phyloP scores from a whole-genome alignment of 2,888 invertebrate genomes.

The Apocheima hispidaria region DNA sequence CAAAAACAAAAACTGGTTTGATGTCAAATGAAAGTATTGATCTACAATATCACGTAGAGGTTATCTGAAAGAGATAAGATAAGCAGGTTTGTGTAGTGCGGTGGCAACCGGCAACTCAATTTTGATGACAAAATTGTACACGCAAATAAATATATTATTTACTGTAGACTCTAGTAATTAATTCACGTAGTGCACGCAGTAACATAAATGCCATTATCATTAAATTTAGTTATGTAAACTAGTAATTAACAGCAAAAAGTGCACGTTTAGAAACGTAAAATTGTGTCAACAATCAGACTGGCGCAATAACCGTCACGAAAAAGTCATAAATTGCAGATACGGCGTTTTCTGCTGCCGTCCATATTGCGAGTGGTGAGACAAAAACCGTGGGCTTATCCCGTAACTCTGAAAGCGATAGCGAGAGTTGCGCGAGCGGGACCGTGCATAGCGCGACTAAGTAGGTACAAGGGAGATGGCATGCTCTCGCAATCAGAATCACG shows the following conservation, averaged over 20 bases:
- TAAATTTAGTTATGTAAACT: background rate
- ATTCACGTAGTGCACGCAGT: background rate
- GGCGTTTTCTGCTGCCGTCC: slow-evolving; percentile 8
- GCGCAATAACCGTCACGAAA: slow-evolving; percentile 26
- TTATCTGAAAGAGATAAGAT: slow-evolving; percentile 6
- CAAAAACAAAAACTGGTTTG: background rate
- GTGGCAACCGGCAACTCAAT: background rate
- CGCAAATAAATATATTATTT: background rate
- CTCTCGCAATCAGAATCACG: too few relatives aligned
- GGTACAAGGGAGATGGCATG: too few relatives aligned
- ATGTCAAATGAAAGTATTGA: background rate
- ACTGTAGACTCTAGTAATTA: background rate
- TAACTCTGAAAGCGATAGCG: too few relatives aligned
- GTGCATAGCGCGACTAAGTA: too few relatives aligned
- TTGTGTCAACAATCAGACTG: slow-evolving; percentile 18
- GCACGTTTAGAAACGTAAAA: slow-evolving; percentile 15
- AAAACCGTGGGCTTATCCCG: too few relatives aligned
- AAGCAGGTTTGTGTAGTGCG: too few relatives aligned
- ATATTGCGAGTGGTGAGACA: slow-evolving; percentile 2
- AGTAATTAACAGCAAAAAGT: slow-evolving; percentile 10
- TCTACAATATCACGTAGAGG: background rate
- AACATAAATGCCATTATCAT: slow-evolving; percentile 1
- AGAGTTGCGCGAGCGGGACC: too few relatives aligned
- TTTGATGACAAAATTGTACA: too few relatives aligned
- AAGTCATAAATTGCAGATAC: slow-evolving; percentile 27